Percentiles rank a stretch among this genome's conserved stretches.
Evolutionary conservation across 1,140 invertebrate genomes (phyloP).

Genomic region (honey bee (Apis mellifera)): Amel_HAv3.1 CM009939.2:4197501-4198000

Average conservation of each 20-base stretch:
- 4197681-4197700: neutral
- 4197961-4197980: neutral
- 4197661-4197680: slow-evolving; percentile 1
- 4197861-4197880: slow-evolving; percentile 34
- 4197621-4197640: slow-evolving; percentile 4
- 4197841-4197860: slow-evolving; percentile 18
- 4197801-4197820: slow-evolving; percentile 5
- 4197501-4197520: neutral
- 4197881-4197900: neutral
- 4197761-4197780: neutral
- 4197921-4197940: slow-evolving; percentile 8
- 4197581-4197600: neutral
- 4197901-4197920: slow-evolving; percentile 33
- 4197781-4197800: neutral
- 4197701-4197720: neutral
- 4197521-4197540: neutral
- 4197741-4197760: slow-evolving; percentile 8
- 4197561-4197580: neutral
- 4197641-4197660: slow-evolving; percentile 4
- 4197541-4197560: neutral
- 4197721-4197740: no score
- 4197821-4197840: slow-evolving; percentile 20
- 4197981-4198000: neutral
- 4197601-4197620: no score
- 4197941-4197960: slow-evolving; percentile 23